Base-by-base conservation (phyloP, 2,797 vertebrate species). In the Betta splendens region DNA sequence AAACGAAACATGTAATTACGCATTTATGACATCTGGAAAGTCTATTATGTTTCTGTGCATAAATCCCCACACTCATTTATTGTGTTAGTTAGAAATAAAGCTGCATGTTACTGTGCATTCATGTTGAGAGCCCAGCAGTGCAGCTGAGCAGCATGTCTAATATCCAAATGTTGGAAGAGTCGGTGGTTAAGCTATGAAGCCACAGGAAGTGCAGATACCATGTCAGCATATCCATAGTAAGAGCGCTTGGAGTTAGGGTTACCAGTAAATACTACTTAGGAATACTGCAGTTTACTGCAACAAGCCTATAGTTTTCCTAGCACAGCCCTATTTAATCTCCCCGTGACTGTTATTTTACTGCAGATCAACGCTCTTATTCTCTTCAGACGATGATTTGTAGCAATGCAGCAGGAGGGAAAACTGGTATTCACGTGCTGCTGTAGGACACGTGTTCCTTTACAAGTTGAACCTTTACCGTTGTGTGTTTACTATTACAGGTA, bases 191-290 rank as follows among this genome's bases (percentile, higher is more conserved):
- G 38, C 48, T 61, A 21, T 45, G 37, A 66, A 61, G 70, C 46
- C 68, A 66, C 17, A 36, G 36, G 52, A 48, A 20, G 28, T 4
- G 17, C 50, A 76, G 62, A 72, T 51, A 67, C 46, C 31, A 17
- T 70, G 73, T 89, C 78, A 89, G 71, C 63, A 45, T 5, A 26
- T 56, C n/a, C 37, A 23, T 33, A 39, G 25, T 31, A 23, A 53
- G 15, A 61, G 39, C 33, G 39, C 43, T 13, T 38, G n/a, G 11
- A n/a, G n/a, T n/a, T n/a, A n/a, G n/a, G n/a, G 26, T 59, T 9
- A 23, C 9, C 7, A 45, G 57, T 78, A 82, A 85, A 80, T 72
- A 71, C 40, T 51, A 75, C 54, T 71, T 72, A 77, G 49, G 40
- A 58, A 15, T 4, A 35, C 22, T 23, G 66, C 50, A 75, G 9